Evolutionary conservation across 1,140 invertebrate species (phyloP), one percentile per base, ranked within the genome.

Genomic region (Dendrolimus punctatus): DNA sequence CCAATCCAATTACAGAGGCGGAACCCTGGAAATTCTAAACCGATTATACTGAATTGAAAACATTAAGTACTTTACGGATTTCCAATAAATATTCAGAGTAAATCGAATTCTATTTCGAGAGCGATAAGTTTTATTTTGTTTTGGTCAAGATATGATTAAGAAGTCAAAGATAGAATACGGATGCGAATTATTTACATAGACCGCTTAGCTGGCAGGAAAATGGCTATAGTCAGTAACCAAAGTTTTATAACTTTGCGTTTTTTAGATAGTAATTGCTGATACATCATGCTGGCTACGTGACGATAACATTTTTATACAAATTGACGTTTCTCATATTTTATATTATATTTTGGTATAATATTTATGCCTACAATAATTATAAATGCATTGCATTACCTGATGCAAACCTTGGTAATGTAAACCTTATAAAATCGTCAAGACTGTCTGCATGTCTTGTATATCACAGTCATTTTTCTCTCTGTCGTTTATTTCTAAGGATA

Each of bases 21-120:
- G 67, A 73, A 80, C 78, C 69, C 76, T 68, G 78, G 73, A 85
- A 85, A 85, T 83, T 79, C 82, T 85, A 85, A 85, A 85, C 82
- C 80, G 82, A 85, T 85, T 85, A 85, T 81, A 74, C 77, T 67
- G 78, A 85, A 85, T 85, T 83, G 82, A 85, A 85, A 83, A 85
- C 80, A 85, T 85, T 85, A 85, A 80, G 82, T 80, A 83, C 80
- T 80, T 76, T 68, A 77, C 68, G 69, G 69, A 79, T 79, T 79
- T 68, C 46, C 59, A 62, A 10, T 60, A 56, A 43, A 57, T 51
- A 39, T 40, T 23, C 62, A 55, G 46, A 47, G 58, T 37, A 80
- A 61, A 71, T 52, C 61, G 55, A 55, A 66, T 72, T 67, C 64
- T 81, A 80, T 63, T 46, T 37, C 53, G n/a, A 46, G 6, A 43